A percentile compares a stretch with the other conserved stretches of the same genome.
Evolutionary conservation across 2,888 invertebrate genomes (phyloP).

Genomic region (Cheilosia pagana): DNA sequence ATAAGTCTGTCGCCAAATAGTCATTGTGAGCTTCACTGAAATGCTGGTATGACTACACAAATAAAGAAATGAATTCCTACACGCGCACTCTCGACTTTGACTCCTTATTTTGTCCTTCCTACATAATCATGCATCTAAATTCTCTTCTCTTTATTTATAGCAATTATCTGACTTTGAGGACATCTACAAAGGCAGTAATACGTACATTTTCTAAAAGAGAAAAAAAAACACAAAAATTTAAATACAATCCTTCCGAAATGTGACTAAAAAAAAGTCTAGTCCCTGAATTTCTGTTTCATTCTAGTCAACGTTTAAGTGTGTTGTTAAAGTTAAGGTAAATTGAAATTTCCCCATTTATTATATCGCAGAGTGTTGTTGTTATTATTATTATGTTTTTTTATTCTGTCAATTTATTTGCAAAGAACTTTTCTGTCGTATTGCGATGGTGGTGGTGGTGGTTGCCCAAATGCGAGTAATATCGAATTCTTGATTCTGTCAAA

Average conservation of each 20-base stretch:
- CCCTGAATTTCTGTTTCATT: conserved; percentile 29
- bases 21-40: conserved; percentile 1
- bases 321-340: conserved; percentile 67
- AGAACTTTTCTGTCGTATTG: conserved; percentile 69
- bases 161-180: conserved; percentile 89
- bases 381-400: not conserved
- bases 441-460: conserved; percentile 59
- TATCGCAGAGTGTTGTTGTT: conserved; percentile 21
- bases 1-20: conserved; percentile 10
- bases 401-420: conserved; percentile 6
- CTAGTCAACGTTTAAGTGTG: conserved; percentile 60
- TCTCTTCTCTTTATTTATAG: conserved; percentile 84
- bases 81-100: conserved; percentile 8
- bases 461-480: conserved; percentile 46
- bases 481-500: conserved; percentile 59
- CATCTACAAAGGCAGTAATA: conserved; percentile 90
- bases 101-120: not conserved
- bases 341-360: conserved; percentile 2
- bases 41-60: conserved; percentile 53
- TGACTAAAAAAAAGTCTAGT: conserved; percentile 61
- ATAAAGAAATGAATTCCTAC: not conserved
- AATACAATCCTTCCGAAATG: conserved; percentile 36
- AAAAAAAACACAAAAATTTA: conserved; percentile 80
- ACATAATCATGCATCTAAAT: conserved; percentile 29
- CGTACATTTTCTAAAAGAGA: conserved; percentile 90